These are phyloP conservation scores for Danio jaintianensis DNA, from an alignment of 2,797 vertebrate genomes.

Conservation along the genomic window DNA sequence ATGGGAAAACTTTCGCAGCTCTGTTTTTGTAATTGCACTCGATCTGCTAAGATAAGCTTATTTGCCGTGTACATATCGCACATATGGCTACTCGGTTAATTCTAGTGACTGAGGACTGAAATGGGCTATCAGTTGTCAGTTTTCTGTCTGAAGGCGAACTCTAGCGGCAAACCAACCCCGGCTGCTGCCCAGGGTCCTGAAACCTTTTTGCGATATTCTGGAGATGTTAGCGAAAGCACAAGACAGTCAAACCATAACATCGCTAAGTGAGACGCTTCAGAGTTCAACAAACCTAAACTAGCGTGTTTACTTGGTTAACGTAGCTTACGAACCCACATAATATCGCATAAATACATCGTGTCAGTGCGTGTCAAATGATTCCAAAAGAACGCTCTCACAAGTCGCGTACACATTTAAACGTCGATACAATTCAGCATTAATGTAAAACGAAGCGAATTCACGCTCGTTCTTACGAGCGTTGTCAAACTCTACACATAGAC, in stretches of 20 bases:
- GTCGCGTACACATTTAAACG: slow-evolving; percentile 7
- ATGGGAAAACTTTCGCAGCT: slow-evolving; percentile 39
- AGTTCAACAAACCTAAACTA: slow-evolving; percentile 16
- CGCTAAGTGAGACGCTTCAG: not conserved
- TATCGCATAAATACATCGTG: not conserved
- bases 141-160: slow-evolving; percentile 62
- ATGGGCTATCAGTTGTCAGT: slow-evolving; percentile 34
- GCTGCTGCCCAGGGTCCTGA: slow-evolving; percentile 80
- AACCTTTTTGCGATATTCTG: slow-evolving; percentile 54
- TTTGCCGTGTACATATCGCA: slow-evolving; percentile 19
- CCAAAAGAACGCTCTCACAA: slow-evolving; percentile 10
- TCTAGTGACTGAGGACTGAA: slow-evolving; percentile 23
- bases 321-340: not conserved
- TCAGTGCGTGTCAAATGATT: not conserved
- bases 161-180: slow-evolving; percentile 56
- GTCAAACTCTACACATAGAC: slow-evolving; percentile 19
- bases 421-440: not conserved
- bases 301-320: not conserved
- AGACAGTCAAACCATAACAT: slow-evolving; percentile 16
- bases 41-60: not conserved
- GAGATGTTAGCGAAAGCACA: slow-evolving; percentile 38
- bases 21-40: not conserved
- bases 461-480: not conserved
- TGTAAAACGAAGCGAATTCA: slow-evolving; percentile 6
- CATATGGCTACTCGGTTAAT: slow-evolving; percentile 35